These are phyloP conservation scores for Ostrea denselamellosa DNA, from an alignment of 1,140 invertebrate genomes.

Conservation along the genomic window DNA sequence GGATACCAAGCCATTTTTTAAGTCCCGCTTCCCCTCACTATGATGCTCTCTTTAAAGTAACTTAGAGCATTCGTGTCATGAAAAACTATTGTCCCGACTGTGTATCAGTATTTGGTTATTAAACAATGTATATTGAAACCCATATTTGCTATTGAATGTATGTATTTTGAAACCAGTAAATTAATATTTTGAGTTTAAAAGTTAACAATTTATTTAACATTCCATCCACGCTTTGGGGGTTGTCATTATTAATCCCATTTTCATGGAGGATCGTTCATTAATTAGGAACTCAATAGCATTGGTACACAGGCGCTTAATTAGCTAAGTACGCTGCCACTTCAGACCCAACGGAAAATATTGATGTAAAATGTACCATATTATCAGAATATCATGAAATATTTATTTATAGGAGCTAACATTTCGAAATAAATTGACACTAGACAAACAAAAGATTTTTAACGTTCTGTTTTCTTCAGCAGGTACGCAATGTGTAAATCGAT, in stretches of 20 bases:
- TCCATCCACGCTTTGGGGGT: not conserved
- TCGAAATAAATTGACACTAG: not conserved
- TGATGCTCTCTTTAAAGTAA: too few relatives aligned
- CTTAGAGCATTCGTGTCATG: too few relatives aligned
- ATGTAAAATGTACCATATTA: not conserved
- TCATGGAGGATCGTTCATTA: not conserved
- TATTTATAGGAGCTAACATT: not conserved
- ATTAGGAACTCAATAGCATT: not conserved
- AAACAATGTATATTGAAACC: too few relatives aligned
- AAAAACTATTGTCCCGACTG: too few relatives aligned
- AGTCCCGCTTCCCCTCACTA: too few relatives aligned
- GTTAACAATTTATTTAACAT: not conserved
- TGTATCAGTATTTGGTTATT: too few relatives aligned
- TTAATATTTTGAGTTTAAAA: not conserved
- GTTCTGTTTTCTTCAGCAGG: not conserved
- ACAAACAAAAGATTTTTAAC: constrained; percentile 13
- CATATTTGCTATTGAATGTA: not conserved
- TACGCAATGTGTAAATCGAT: not conserved
- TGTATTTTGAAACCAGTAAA: not conserved
- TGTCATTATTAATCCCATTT: not conserved
- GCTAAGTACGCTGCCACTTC: not conserved
- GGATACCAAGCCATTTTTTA: too few relatives aligned
- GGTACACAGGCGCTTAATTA: not conserved
- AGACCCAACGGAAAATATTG: not conserved
- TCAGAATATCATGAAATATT: constrained; percentile 26